A percentile compares a stretch with the other conserved stretches of the same genome.
Conservation (phyloP, 2,113 vertebrate genomes). For the Chroicocephalus ridibundus region DNA sequence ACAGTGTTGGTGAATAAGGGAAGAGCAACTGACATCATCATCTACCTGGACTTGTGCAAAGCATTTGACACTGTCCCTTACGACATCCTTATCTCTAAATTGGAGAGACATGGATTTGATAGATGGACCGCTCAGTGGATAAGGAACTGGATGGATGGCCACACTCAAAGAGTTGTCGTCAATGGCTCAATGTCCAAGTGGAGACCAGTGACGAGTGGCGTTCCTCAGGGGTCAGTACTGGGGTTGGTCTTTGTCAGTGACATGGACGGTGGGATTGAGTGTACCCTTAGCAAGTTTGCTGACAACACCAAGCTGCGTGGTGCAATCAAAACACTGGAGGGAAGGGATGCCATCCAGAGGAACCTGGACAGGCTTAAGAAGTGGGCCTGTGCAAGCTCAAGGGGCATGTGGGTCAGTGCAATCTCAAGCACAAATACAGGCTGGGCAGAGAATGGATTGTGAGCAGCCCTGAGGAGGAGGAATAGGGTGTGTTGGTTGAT, state of each 20-base stretch:
- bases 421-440: neutral
- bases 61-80: neutral
- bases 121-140: neutral
- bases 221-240: neutral
- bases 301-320: neutral
- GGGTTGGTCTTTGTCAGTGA: neutral
- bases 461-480: neutral
- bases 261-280: neutral
- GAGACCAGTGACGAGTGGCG: neutral
- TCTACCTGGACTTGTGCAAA: neutral
- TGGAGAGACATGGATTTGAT: neutral
- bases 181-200: neutral
- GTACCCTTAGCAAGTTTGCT: neutral
- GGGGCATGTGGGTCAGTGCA: neutral
- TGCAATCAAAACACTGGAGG: neutral
- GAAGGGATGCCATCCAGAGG: neutral
- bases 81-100: neutral
- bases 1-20: neutral
- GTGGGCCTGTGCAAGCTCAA: neutral
- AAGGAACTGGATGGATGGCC: neutral
- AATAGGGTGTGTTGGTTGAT: neutral
- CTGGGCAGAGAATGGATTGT: neutral
- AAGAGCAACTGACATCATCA: neutral
- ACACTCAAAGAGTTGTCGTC: neutral
- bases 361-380: neutral